phyloP scores from a whole-genome alignment of 2,888 invertebrate genomes.

The Acrocera orbiculus region DNA sequence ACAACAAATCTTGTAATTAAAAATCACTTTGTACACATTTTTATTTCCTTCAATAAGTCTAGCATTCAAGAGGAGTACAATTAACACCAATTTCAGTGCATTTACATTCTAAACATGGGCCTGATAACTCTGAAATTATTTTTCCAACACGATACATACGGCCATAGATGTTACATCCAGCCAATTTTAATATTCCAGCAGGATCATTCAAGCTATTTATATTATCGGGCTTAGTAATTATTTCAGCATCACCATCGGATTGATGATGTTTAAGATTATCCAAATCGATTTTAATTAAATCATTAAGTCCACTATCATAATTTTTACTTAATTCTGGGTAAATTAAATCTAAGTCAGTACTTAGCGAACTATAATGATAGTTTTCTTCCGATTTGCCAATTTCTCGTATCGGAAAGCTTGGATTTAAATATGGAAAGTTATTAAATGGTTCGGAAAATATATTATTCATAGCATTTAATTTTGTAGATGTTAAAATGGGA shows the following conservation, averaged over 20 bases:
- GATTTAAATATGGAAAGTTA: slow-evolving; percentile 26
- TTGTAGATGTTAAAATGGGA: background rate
- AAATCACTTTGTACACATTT: too few species aligned
- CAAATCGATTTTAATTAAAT: too few species aligned
- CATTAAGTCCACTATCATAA: too few species aligned
- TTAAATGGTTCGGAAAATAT: slow-evolving; percentile 26
- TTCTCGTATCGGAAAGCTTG: slow-evolving; percentile 23
- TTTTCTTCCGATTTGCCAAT: slow-evolving; percentile 6
- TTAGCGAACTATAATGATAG: slow-evolving; percentile 14
- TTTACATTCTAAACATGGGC: slow-evolving; percentile 65
- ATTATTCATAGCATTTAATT: slow-evolving; percentile 12
- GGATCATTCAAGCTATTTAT: slow-evolving; percentile 21
- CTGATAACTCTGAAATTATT: slow-evolving; percentile 66
- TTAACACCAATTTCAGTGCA: slow-evolving; percentile 77
- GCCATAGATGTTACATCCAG: slow-evolving; percentile 81
- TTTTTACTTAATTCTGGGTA: too few species aligned
- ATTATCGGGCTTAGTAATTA: slow-evolving; percentile 12
- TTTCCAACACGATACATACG: slow-evolving; percentile 70
- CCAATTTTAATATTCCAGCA: slow-evolving; percentile 51
- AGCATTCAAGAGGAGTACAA: slow-evolving; percentile 49
- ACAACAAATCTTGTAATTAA: too few species aligned
- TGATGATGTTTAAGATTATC: slow-evolving; percentile 9
- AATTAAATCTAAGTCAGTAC: too few species aligned
- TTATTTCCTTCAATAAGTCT: too few species aligned
- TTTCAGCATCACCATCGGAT: slow-evolving; percentile 9